Conservation (phyloP, 2,888 invertebrate species). For the Aromia moschata region DNA sequence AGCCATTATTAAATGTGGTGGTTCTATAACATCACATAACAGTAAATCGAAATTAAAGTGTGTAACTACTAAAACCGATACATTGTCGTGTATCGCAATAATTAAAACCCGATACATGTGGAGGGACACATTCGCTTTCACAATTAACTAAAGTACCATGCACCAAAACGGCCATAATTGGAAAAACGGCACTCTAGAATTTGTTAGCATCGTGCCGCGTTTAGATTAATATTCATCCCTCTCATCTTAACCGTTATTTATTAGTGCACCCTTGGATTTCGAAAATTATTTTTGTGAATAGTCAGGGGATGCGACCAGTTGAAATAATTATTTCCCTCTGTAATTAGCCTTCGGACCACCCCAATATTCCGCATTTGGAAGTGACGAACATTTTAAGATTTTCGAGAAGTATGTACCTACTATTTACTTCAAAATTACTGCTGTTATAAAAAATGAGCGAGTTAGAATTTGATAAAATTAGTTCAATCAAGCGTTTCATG, state of each 20-base stretch:
- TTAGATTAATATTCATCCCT: conserved; percentile 18
- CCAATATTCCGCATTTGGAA: too few species aligned
- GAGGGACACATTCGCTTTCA: conserved; percentile 53
- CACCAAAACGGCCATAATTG: conserved; percentile 55
- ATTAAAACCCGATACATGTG: conserved; percentile 56
- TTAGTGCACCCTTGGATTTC: conserved; percentile 2
- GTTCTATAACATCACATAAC: too few species aligned
- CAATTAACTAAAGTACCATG: conserved; percentile 58
- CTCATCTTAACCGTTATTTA: conserved; percentile 18
- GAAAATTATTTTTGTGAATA: conserved; percentile 7
- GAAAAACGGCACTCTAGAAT: conserved; percentile 56
- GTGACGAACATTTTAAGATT: too few species aligned
- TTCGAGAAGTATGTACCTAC: too few species aligned
- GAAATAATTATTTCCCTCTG: conserved; percentile 1
- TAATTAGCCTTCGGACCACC: too few species aligned
- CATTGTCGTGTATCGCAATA: conserved; percentile 48
- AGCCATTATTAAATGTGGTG: too few species aligned
- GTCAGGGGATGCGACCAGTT: not conserved
- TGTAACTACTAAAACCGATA: not conserved
- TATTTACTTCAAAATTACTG: too few species aligned
- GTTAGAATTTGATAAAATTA: too few species aligned
- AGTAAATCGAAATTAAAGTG: too few species aligned
- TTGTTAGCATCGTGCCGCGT: conserved; percentile 40
- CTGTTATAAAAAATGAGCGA: too few species aligned
- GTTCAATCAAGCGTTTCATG: too few species aligned